Evolutionary conservation across 1,140 invertebrate genomes (phyloP).

Genomic region (Formica exsecta): DNA sequence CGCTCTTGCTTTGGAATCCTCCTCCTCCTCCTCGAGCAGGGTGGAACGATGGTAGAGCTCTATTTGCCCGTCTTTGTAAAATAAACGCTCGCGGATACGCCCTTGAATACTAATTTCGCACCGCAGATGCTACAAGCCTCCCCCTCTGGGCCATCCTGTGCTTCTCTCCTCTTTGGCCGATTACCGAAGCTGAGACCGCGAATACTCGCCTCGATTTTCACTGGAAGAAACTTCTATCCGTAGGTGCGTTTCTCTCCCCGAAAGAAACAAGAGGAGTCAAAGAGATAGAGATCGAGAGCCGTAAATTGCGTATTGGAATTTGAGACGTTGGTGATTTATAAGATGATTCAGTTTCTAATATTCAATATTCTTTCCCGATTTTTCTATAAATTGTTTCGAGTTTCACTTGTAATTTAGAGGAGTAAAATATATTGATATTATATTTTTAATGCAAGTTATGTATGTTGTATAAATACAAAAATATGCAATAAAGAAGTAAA

Average conservation of each 20-base stretch:
- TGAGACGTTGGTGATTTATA: conserved; percentile 26
- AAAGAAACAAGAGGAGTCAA: conserved; percentile 32
- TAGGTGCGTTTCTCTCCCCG: background rate
- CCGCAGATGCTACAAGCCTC: conserved; percentile 37
- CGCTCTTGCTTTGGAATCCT: background rate
- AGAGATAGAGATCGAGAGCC: conserved; percentile 35
- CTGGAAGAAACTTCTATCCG: conserved; percentile 15
- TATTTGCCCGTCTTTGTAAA: conserved; percentile 84
- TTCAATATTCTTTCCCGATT: background rate
- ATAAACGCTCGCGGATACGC: conserved; percentile 81
- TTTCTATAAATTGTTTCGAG: background rate
- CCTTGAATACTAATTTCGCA: conserved; percentile 80
- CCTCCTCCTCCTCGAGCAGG: background rate
- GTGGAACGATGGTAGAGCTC: conserved; percentile 56
- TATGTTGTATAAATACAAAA: background rate
- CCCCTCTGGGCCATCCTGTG: background rate
- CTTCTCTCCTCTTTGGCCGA: conserved; percentile 28
- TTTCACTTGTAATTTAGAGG: background rate
- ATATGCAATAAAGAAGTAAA: background rate
- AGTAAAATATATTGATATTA: conserved; percentile 3
- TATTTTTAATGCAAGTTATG: background rate
- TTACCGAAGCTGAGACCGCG: conserved; percentile 29
- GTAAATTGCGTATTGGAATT: conserved; percentile 29
- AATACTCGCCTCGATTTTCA: conserved; percentile 44
- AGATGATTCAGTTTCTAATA: conserved; percentile 16